Percentiles rank a stretch among this genome's conserved stretches.
phyloP scores from a whole-genome alignment of 2,797 vertebrate species.

The Sparus aurata region DNA sequence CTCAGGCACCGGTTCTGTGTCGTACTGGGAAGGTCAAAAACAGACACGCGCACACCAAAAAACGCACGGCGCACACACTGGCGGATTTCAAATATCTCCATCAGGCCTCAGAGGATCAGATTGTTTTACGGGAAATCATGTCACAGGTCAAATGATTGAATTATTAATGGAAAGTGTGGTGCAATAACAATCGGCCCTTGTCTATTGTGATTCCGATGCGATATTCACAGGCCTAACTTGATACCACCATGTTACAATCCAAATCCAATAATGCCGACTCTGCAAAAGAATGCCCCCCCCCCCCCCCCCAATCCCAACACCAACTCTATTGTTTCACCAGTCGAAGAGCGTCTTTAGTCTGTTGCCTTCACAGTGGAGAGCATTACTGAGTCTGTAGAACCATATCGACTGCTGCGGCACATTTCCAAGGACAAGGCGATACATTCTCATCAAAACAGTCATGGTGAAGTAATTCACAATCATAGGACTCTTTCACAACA shows the following conservation, averaged over 20 bases:
- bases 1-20: slow-evolving; percentile 67
- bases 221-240: slow-evolving; percentile 78
- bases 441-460: slow-evolving; percentile 75
- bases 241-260: slow-evolving; percentile 82
- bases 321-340: slow-evolving; percentile 77
- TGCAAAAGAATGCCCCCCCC: slow-evolving; percentile 67
- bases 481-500: slow-evolving; percentile 64
- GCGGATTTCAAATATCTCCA: slow-evolving; percentile 74
- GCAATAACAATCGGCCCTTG: slow-evolving; percentile 80
- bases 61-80: slow-evolving; percentile 44
- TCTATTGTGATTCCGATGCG: slow-evolving; percentile 78
- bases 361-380: slow-evolving; percentile 55
- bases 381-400: slow-evolving; percentile 61
- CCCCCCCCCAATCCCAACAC: slow-evolving; percentile 8
- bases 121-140: slow-evolving; percentile 85
- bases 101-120: slow-evolving; percentile 75
- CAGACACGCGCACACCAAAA: slow-evolving; percentile 22
- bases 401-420: slow-evolving; percentile 75
- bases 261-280: slow-evolving; percentile 84
- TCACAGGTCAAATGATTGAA: slow-evolving; percentile 85
- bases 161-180: slow-evolving; percentile 81
- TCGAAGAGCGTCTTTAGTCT: slow-evolving; percentile 63
- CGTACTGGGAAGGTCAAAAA: slow-evolving; percentile 79
- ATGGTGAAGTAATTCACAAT: slow-evolving; percentile 72
- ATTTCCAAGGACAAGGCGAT: slow-evolving; percentile 77